Evolutionary conservation across 2,888 invertebrate species (phyloP).

Genomic region (Synanthedon formicaeformis): DNA sequence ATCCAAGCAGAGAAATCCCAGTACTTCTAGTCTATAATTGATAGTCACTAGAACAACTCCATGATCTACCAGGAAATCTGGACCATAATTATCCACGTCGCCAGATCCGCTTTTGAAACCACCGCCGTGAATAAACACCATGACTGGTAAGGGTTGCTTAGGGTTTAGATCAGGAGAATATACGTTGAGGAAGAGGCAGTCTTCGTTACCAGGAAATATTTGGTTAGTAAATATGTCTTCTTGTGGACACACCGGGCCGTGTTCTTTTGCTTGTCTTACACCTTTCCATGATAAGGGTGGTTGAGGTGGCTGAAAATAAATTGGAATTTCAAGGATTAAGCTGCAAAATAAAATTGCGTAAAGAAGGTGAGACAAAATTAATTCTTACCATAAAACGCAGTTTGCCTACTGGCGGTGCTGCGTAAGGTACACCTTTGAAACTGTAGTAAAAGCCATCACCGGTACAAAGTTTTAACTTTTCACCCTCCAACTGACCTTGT

Average conservation of each 20-base stretch:
- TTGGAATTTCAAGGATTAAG: neutral
- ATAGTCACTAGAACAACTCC: conserved; percentile 66
- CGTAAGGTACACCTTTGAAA: conserved; percentile 63
- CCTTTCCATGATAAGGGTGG: conserved; percentile 8
- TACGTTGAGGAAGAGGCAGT: conserved; percentile 38
- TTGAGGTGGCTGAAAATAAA: conserved; percentile 6
- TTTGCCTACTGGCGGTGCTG: conserved; percentile 53
- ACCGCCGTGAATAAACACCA: conserved; percentile 42
- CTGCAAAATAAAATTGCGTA: neutral
- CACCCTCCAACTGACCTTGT: conserved; percentile 23
- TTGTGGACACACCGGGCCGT: conserved; percentile 6
- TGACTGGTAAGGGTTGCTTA: conserved; percentile 22
- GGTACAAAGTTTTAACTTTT: conserved; percentile 14
- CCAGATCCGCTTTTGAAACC: conserved; percentile 24
- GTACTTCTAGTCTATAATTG: conserved; percentile 63
- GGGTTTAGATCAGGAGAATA: conserved; percentile 24
- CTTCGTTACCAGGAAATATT: conserved; percentile 17
- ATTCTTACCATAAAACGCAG: conserved; percentile 54
- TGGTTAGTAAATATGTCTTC: conserved; percentile 7
- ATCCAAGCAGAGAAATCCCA: conserved; percentile 67
- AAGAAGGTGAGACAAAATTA: neutral
- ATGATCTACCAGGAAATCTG: conserved; percentile 64
- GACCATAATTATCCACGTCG: conserved; percentile 55
- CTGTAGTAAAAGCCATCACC: conserved; percentile 23
- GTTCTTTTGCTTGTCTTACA: conserved; percentile 6